Base-by-base conservation (phyloP, 2,797 vertebrate genomes). In the Pseudomugil gertrudae region DNA sequence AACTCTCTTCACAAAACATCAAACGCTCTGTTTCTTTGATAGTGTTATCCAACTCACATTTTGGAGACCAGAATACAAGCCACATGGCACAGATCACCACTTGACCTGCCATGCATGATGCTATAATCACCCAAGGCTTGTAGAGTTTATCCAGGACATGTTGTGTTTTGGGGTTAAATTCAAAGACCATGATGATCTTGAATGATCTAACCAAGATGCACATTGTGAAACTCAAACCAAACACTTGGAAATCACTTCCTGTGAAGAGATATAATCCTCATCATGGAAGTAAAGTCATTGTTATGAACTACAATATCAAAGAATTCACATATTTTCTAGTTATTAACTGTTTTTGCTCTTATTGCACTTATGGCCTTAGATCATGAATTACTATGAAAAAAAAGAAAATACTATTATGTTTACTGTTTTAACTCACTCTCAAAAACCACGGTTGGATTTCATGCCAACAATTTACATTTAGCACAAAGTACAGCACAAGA, bases 161-260 rank as follows among this genome's bases (percentile, higher is more conserved):
- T 30, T 75, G 7, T 26, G 32, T 23, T 9, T 15, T n/a, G 4
- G 68, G 67, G 50, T 75, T 47, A 73, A 79, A 79, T 55, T 84
- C 73, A 65, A 83, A 77, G 35, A 68, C 71, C 43, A 74, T 36
- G 56, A 78, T 57, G 4, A 74, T 74, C 32, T 66, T 66, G 21
- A 75, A 76, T 15, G 72, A 81, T 64, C 74, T 71, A 24, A 80
- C 78, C 72, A 76, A 17, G 64, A 80, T 26, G 5, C 56, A 74
- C 40, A 81, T 30, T 7, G 75, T 73, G 59, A 74, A 79, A 33
- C 65, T 81, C 1, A 77, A 63, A 30, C 56, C 65, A 68, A 78
- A 81, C 24, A 79, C 8, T 29, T 72, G 11, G 67, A 79, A 54
- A 5, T 57, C 36, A 79, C 60, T 0, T 30, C 23, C 78, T 81